Evolutionary conservation across 30 jellyfish, hydroid and myxozoan genomes (phyloP).

Genomic region (Hydractinia symbiolongicarpus): DNA sequence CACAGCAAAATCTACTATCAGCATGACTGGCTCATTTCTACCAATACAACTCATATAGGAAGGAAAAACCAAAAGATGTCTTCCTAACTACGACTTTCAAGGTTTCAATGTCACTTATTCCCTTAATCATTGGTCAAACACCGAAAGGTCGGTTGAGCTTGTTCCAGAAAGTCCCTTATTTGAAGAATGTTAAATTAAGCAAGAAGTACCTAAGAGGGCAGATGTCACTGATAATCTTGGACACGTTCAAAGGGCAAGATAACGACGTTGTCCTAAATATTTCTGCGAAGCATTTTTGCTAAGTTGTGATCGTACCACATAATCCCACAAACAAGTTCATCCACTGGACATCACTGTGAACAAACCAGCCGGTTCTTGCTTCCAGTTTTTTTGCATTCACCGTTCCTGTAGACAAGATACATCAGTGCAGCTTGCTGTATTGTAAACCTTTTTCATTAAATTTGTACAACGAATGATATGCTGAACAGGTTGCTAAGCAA

Average conservation of each 20-base stretch:
- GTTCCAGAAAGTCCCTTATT: not conserved
- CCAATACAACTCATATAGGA: conserved; percentile 19
- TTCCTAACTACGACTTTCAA: no score
- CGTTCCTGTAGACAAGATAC: no score
- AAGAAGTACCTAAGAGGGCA: not conserved
- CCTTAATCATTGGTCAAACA: not conserved
- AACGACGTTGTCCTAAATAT: no score
- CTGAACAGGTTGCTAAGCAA: conserved; percentile 12
- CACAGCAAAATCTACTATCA: conserved; percentile 14
- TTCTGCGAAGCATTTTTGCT: no score
- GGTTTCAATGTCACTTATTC: no score
- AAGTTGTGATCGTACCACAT: no score
- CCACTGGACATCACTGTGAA: no score
- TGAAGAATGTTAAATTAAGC: conserved; percentile 2
- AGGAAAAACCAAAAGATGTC: conserved; percentile 20
- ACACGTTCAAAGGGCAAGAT: no score
- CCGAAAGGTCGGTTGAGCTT: not conserved
- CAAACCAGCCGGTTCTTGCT: not conserved
- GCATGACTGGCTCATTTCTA: conserved; percentile 14
- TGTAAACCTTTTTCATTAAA: not conserved
- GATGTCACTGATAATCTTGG: no score
- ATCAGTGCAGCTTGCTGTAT: no score
- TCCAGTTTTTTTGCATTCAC: no score
- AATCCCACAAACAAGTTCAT: no score
- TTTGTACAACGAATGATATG: not conserved